Evolutionary conservation across 2,113 vertebrate genomes (phyloP).

Genomic region (Cyanoliseus patagonus): DNA sequence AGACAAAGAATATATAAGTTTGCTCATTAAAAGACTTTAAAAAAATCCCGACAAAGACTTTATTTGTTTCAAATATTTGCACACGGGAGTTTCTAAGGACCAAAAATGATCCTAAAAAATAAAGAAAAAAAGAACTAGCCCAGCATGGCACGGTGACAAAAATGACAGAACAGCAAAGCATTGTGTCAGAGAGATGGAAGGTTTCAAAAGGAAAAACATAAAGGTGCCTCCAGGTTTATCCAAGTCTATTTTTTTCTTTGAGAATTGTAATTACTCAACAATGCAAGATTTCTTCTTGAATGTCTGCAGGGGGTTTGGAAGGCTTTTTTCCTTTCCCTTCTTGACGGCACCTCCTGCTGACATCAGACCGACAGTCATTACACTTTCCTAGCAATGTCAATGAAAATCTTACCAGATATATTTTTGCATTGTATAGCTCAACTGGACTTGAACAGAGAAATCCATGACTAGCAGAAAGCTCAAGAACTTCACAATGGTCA

Average conservation of each 20-base stretch:
- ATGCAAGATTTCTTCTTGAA: slow-evolving; percentile 19
- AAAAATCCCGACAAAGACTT: slow-evolving; percentile 2
- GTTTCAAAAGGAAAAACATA: slow-evolving; percentile 50
- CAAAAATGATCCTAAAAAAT: neutral
- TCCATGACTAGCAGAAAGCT: slow-evolving; percentile 15
- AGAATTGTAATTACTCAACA: slow-evolving; percentile 53
- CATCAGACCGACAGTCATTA: slow-evolving; percentile 49
- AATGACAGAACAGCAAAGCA: slow-evolving; percentile 20
- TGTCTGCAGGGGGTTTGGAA: slow-evolving; percentile 5
- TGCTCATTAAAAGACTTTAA: slow-evolving; percentile 34
- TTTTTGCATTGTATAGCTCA: slow-evolving; percentile 36
- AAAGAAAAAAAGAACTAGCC: neutral
- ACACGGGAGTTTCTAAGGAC: neutral
- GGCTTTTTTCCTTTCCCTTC: neutral
- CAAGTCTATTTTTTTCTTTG: slow-evolving; percentile 30
- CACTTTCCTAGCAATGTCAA: slow-evolving; percentile 55
- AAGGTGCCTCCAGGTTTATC: slow-evolving; percentile 24
- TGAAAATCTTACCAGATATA: slow-evolving; percentile 31
- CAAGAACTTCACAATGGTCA: neutral
- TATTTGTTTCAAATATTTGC: slow-evolving; percentile 44
- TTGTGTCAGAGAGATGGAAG: slow-evolving; percentile 26
- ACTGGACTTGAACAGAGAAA: slow-evolving; percentile 38
- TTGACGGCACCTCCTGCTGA: slow-evolving; percentile 63
- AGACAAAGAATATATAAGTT: slow-evolving; percentile 40
- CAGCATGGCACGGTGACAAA: neutral